Evolutionary conservation across 2,797 vertebrate species (phyloP), one percentile per base, ranked within the genome.

Genomic region (Hydrocynus forskahlii): DNA sequence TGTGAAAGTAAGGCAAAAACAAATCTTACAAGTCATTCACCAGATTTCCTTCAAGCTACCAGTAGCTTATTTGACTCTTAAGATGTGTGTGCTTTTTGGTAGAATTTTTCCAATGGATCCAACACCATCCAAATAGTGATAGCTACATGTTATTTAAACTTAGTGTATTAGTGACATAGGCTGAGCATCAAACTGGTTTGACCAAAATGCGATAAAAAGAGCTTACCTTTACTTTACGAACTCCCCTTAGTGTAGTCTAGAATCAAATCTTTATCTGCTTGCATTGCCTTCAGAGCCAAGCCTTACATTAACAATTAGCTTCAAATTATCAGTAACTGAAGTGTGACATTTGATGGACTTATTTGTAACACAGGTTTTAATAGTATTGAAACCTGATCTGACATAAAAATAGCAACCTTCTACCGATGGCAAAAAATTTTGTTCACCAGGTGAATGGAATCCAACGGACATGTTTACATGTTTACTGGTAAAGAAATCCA

Each of bases 1-100:
- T 76, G 13, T 2, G 16, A 55, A 63, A 40, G 17, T 79, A 89
- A 90, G 86, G 86, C 85, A 87, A 87, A 35, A 21, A 80, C 23
- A 74, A 0, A 77, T 72, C 23, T 54, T 52, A 45, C 60, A 60
- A 57, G 40, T 43, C 69, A 43, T 67, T 80, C 12, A 2, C 52
- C 38, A 75, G 63, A 71, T 75, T 45, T 83, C 76, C 76, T 82
- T 84, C 73, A 81, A 73, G 73, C 69, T 81, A 77, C 4, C 63
- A 54, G 43, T 54, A 86, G 67, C 85, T 81, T 81, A 66, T 74
- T 19, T 7, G 54, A 73, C 76, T 75, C 81, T 66, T 68, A 67
- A 55, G 19, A 62, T 57, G 23, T 64, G 48, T n/a, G 45, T 12
- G 9, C 4, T 72, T 59, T 83, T 84, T 74, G 73, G 76, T 64